Evolutionary conservation across 2,113 vertebrate species (phyloP).

Genomic region (Peucedramus taeniatus): DNA sequence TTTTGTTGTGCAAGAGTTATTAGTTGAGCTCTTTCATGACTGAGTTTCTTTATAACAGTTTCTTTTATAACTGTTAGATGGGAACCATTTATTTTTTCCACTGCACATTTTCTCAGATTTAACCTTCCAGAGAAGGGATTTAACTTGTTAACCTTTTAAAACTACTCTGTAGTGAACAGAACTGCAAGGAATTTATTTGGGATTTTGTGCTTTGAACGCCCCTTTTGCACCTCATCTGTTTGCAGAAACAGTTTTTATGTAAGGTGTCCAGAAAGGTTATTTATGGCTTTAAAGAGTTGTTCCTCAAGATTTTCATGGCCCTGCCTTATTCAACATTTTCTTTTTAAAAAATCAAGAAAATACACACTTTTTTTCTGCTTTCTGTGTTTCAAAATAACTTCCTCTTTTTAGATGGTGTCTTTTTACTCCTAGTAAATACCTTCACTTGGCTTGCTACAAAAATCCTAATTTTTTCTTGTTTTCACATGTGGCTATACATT

Average conservation of each 20-base stretch:
- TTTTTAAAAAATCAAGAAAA: background rate
- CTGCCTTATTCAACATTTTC: background rate
- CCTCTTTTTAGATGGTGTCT: background rate
- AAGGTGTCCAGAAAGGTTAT: background rate
- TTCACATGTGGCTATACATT: background rate
- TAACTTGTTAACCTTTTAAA: background rate
- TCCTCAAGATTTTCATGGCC: background rate
- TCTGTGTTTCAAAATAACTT: background rate
- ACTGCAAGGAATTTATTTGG: background rate
- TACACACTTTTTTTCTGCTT: background rate
- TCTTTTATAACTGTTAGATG: background rate
- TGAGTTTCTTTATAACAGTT: background rate
- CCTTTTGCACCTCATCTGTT: background rate
- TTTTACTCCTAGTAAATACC: background rate
- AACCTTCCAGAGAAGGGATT: background rate
- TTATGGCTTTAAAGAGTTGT: background rate
- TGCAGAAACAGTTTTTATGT: background rate
- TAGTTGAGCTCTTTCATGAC: background rate
- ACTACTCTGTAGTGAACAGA: background rate
- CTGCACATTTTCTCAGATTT: background rate
- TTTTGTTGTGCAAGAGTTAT: conserved; percentile 7
- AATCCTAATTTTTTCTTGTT: background rate
- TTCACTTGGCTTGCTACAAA: background rate
- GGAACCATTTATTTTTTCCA: background rate
- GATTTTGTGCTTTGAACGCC: background rate